These are phyloP conservation scores for Condylostylus longicornis DNA, from an alignment of 1,140 invertebrate species.

Conservation along the genomic window DNA sequence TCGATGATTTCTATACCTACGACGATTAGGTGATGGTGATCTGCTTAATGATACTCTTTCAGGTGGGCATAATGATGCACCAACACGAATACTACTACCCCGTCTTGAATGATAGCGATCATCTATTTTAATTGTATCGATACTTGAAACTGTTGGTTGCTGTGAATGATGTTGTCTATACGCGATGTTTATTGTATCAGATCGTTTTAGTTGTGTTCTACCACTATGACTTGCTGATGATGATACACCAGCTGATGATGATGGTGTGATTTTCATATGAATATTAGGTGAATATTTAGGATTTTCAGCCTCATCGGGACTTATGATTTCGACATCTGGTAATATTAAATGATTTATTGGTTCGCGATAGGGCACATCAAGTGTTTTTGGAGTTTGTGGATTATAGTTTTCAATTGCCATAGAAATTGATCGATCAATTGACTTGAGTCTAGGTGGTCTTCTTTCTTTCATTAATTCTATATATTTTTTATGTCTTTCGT, in stretches of 20 bases:
- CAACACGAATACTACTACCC: constrained; percentile 28
- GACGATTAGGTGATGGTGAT: constrained; percentile 26
- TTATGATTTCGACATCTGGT: too few species aligned
- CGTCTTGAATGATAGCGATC: constrained; percentile 10
- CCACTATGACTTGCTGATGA: too few species aligned
- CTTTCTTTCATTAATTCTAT: constrained; percentile 11
- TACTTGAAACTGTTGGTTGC: neutral
- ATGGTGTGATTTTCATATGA: too few species aligned
- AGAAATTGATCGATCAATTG: constrained; percentile 28
- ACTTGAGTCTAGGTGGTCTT: constrained; percentile 31
- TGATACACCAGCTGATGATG: too few species aligned
- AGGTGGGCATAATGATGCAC: constrained; percentile 22
- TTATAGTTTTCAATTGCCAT: constrained; percentile 32
- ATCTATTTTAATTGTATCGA: too few species aligned
- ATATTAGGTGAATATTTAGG: too few species aligned
- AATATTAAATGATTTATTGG: too few species aligned
- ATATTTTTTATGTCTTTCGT: neutral
- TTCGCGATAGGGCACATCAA: too few species aligned
- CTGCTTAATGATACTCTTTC: constrained; percentile 21
- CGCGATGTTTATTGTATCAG: too few species aligned
- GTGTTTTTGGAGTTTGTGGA: constrained; percentile 10
- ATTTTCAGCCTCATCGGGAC: too few species aligned
- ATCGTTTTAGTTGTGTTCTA: too few species aligned
- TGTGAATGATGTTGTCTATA: too few species aligned
- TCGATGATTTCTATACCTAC: constrained; percentile 27